Base-by-base conservation (phyloP, 2,797 vertebrate species). In the Malurus leucopterus region DNA sequence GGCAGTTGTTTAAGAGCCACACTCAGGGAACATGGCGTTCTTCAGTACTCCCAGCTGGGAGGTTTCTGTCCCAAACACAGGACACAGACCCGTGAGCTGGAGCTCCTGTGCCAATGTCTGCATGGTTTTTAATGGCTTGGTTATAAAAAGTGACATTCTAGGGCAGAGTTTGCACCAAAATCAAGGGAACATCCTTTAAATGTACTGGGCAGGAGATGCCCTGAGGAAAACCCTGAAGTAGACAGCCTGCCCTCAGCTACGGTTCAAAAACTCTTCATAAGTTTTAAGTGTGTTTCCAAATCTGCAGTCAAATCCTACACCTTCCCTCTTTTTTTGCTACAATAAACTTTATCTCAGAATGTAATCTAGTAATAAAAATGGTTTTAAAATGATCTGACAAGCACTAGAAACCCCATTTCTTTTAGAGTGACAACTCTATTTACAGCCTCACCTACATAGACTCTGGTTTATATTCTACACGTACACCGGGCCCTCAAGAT, bases 321-420 rank as follows among this genome's bases (percentile, higher is more conserved):
- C 84, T 84, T 90, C 55, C 59, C 46, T 84, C 77, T 90, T 86
- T 88, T 88, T 84, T 88, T 82, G 32, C 88, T 76, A 93, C 92
- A 93, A 92, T 87, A 92, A 91, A 94, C 72, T 91, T 95, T 91
- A 95, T 95, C 94, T 94, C n/a, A 58, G 58, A 83, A 85, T 36
- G 69, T 91, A 92, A 95, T 95, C 92, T 92, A 89, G 92, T 87
- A 95, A 94, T 94, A 94, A 95, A 95, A 95, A 91, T 62, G 87
- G 84, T 92, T 95, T 93, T 89, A 91, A 92, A 94, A 82, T 89
- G 50, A 93, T 94, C 91, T 93, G 93, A 93, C 84, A 95, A 93
- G 87, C 27, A 50, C 82, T 83, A 86, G 86, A 95, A 92, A 84
- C 88, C 61, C 89, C 26, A 77, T 86, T 90, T 91, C 84, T 90